Evolutionary conservation across 2,888 invertebrate genomes (phyloP).

Genomic region (Stenolophus ochropezus): DNA sequence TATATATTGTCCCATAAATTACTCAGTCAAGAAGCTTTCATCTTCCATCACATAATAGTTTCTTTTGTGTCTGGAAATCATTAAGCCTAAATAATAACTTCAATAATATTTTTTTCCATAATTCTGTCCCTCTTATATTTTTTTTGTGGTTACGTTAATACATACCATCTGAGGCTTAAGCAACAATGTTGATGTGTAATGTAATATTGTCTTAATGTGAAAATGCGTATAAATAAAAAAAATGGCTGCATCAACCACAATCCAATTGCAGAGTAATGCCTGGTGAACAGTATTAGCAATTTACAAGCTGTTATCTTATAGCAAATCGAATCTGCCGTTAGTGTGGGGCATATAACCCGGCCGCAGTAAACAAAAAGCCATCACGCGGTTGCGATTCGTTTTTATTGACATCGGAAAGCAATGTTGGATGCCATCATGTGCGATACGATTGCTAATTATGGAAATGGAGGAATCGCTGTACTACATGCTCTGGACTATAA

Average conservation of each 20-base stretch:
- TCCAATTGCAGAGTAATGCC: not conserved
- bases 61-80: too few species aligned
- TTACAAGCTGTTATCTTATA: slow-evolving; percentile 39
- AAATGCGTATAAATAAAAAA: not conserved
- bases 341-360: not conserved
- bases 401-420: slow-evolving; percentile 36
- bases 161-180: too few species aligned
- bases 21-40: too few species aligned
- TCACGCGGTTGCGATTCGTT: slow-evolving; percentile 32
- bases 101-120: too few species aligned
- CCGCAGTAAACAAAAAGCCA: not conserved
- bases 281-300: slow-evolving; percentile 42
- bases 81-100: too few species aligned
- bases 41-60: too few species aligned
- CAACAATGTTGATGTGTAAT: too few species aligned
- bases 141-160: too few species aligned
- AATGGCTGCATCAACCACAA: not conserved
- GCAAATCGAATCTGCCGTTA: slow-evolving; percentile 31
- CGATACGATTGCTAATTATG: slow-evolving; percentile 29
- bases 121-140: too few species aligned
- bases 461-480: slow-evolving; percentile 26
- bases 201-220: not conserved
- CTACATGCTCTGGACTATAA: slow-evolving; percentile 6
- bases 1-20: too few species aligned
- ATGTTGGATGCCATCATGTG: slow-evolving; percentile 37